Evolutionary conservation across 2,113 vertebrate genomes (phyloP).

Genomic region (Tragelaphus strepsiceros): DNA sequence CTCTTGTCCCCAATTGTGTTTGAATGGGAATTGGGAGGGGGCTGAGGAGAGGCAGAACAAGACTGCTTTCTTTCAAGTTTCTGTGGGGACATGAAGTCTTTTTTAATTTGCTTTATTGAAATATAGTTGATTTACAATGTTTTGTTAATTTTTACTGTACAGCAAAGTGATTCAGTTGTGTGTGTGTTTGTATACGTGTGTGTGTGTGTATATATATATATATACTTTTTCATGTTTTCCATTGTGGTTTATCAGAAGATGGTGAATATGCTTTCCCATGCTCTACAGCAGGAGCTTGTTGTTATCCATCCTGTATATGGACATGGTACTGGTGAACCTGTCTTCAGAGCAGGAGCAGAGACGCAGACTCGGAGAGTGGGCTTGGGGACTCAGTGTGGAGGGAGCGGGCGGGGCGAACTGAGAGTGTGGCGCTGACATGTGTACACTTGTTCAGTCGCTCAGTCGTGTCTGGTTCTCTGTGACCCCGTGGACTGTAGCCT

Average conservation of each 20-base stretch:
- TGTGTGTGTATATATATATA: neutral
- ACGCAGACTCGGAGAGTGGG: neutral
- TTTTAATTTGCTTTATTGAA: neutral
- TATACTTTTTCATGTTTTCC: neutral
- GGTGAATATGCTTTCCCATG: neutral
- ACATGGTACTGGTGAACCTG: fast-evolving
- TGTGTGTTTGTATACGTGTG: neutral
- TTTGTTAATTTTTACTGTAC: no score
- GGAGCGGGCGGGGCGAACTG: neutral
- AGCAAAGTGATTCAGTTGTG: neutral
- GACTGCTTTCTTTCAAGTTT: neutral
- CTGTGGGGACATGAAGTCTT: neutral
- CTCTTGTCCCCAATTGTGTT: neutral
- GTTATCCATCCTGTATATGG: fast-evolving
- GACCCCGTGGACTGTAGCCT: no score
- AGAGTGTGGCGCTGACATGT: neutral
- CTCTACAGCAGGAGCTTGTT: neutral
- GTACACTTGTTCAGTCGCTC: neutral
- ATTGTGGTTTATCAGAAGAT: neutral
- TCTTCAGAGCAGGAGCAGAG: neutral
- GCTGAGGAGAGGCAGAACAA: fast-evolving
- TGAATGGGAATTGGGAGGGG: fast-evolving
- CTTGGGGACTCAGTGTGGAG: neutral
- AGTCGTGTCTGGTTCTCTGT: neutral
- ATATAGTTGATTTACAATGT: neutral